These are phyloP conservation scores for Sardina pilchardus DNA, from an alignment of 2,113 vertebrate species.

Conservation along the genomic window DNA sequence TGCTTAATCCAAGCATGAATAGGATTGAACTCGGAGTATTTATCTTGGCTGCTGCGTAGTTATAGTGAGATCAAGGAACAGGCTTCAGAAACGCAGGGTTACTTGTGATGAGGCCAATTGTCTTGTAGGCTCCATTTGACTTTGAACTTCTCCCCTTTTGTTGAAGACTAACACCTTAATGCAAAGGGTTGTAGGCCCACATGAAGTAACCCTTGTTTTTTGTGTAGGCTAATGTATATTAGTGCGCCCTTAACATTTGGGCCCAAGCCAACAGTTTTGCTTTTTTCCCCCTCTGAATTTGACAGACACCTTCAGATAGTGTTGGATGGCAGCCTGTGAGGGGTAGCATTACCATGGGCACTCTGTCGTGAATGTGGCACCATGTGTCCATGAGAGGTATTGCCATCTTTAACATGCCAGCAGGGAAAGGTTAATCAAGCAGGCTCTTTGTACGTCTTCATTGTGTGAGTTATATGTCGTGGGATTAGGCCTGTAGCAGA, in stretches of 20 bases:
- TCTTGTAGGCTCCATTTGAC: too few species aligned
- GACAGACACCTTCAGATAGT: background rate
- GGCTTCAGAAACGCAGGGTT: background rate
- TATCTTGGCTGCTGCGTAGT: conserved; percentile 59
- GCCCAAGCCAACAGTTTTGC: background rate
- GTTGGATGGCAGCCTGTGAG: background rate
- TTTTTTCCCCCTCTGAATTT: background rate
- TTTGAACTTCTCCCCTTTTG: background rate
- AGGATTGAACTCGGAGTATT: conserved; percentile 64
- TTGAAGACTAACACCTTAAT: background rate
- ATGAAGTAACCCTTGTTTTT: background rate
- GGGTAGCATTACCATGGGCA: background rate
- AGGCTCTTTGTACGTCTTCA: background rate
- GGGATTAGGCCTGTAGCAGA: background rate
- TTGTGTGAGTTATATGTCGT: background rate
- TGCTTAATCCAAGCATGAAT: conserved; percentile 65
- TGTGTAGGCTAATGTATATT: background rate
- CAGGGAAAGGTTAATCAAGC: background rate
- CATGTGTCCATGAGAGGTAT: background rate
- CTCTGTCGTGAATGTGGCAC: background rate
- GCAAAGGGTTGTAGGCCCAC: background rate
- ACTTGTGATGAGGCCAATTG: background rate
- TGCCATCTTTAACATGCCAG: background rate
- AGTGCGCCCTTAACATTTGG: background rate
- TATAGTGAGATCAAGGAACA: background rate